A percentile compares a stretch with the other conserved stretches of the same genome.
Evolutionary conservation across 2,113 vertebrate genomes (phyloP).

Genomic region (Tachysurus fulvidraco): DNA sequence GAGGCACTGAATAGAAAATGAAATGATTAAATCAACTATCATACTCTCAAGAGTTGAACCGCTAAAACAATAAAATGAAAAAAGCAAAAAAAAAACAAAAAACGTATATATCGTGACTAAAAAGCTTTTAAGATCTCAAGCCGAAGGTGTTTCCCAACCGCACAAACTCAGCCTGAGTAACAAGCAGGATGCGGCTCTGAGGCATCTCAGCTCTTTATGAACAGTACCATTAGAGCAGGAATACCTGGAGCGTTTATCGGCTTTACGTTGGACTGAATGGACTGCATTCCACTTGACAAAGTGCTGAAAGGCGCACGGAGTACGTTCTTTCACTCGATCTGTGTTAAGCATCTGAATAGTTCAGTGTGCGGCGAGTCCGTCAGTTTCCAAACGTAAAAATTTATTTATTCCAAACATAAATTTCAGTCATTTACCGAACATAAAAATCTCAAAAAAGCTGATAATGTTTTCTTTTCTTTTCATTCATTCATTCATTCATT

Average conservation of each 20-base stretch:
- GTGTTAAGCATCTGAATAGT: not conserved
- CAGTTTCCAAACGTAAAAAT: too few species aligned
- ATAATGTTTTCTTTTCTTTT: not conserved
- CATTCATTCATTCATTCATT: conserved; percentile 4
- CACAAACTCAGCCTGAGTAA: not conserved
- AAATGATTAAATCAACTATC: not conserved
- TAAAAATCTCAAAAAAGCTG: not conserved
- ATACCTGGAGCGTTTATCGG: conserved; percentile 16
- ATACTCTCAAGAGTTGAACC: not conserved
- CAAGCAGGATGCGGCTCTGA: not conserved
- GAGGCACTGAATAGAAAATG: not conserved
- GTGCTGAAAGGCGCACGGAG: not conserved
- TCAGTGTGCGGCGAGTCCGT: not conserved
- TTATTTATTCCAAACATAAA: not conserved
- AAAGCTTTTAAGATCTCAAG: not conserved
- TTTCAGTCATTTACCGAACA: not conserved
- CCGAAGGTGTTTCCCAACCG: not conserved
- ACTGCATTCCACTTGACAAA: conserved; percentile 19
- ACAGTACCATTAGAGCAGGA: not conserved
- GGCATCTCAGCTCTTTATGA: not conserved
- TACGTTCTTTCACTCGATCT: not conserved
- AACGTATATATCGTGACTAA: too few species aligned
- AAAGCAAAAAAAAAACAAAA: not conserved
- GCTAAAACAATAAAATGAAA: not conserved
- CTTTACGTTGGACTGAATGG: not conserved